Base-by-base conservation (phyloP, 2,797 vertebrate species). In the Lates japonicus region DNA sequence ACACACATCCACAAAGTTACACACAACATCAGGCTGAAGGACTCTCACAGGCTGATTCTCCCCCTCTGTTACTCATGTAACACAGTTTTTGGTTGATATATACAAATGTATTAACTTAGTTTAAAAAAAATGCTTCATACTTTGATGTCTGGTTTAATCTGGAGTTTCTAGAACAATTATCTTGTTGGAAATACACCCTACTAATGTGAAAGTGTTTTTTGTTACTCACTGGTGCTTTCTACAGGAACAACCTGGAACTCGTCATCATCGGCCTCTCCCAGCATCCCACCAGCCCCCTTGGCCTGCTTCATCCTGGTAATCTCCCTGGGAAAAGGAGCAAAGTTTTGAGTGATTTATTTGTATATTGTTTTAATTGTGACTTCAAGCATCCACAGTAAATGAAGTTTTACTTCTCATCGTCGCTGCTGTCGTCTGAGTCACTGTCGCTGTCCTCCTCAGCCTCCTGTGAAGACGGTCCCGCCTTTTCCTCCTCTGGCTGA, bases 171-270 rank as follows among this genome's bases (percentile, higher is more conserved):
- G 31, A 20, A 55, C 22, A 11, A 17, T 58, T 11, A 20, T 35
- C 7, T 57, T 7, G 19, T 25, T 33, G 29, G 29, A 57, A 33
- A 57, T 14, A 1, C 51, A 25, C 20, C 20, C 7, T 10, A 22
- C 20, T 31, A 55, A 55, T 58, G 57, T 22, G 29, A 3, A 52
- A 52, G 48, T 2, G 4, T 17, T 31, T 67, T 5, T 52, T 13
- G 70, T 74, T 78, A 95, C 97, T 94, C 85, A 98, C 98, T 97
- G 88, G 93, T 97, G 35, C 97, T 94, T 90, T 97, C 97, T 1
- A 99, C 96, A 46, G 97, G 97, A 84, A 98, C 96, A 4, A 98
- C 95, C 85, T 98, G 95, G 5, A 99, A 95, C 78, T 95, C 93
- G 0, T 92, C 85, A 0, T 93, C 92, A 0, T 92, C 86, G 1